A percentile compares a stretch with the other conserved stretches of the same genome.
These are phyloP conservation scores for Neoitamus cyanurus DNA, from an alignment of 2,888 invertebrate genomes.

Conservation along the genomic window DNA sequence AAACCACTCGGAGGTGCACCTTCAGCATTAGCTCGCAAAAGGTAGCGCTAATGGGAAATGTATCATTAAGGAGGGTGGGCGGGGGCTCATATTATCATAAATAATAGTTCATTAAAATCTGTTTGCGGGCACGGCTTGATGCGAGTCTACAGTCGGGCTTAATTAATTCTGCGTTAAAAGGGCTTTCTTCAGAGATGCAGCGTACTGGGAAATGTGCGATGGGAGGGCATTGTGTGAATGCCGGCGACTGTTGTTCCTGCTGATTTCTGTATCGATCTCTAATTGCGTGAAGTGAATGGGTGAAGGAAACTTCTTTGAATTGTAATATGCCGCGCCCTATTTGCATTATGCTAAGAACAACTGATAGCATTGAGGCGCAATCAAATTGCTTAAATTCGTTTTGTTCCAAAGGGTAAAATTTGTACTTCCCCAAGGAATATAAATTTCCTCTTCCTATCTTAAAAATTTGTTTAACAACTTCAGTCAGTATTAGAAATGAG, in stretches of 20 bases:
- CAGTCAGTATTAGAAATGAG: too few species aligned
- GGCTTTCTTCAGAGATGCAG: neutral
- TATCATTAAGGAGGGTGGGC: neutral
- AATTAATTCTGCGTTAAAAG: conserved; percentile 1
- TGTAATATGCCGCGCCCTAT: too few species aligned
- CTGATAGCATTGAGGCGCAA: too few species aligned
- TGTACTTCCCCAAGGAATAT: too few species aligned
- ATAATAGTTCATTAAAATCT: conserved; percentile 37
- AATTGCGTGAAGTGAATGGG: neutral
- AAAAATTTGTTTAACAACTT: too few species aligned
- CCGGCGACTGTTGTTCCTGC: neutral
- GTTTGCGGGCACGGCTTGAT: neutral
- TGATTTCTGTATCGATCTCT: neutral
- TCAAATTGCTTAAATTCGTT: too few species aligned
- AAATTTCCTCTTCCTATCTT: too few species aligned
- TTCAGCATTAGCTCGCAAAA: conserved; percentile 27
- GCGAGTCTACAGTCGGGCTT: neutral
- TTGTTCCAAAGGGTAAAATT: too few species aligned
- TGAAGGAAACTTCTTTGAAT: neutral
- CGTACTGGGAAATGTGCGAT: neutral
- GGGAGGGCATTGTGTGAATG: neutral
- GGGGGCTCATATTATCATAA: conserved; percentile 19
- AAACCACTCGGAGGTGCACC: conserved; percentile 11
- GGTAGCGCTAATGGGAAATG: conserved; percentile 23
- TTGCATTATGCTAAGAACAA: too few species aligned